phyloP scores from a whole-genome alignment of 92 coral and sea anemone species.

The Parazoanthus darwini region DNA sequence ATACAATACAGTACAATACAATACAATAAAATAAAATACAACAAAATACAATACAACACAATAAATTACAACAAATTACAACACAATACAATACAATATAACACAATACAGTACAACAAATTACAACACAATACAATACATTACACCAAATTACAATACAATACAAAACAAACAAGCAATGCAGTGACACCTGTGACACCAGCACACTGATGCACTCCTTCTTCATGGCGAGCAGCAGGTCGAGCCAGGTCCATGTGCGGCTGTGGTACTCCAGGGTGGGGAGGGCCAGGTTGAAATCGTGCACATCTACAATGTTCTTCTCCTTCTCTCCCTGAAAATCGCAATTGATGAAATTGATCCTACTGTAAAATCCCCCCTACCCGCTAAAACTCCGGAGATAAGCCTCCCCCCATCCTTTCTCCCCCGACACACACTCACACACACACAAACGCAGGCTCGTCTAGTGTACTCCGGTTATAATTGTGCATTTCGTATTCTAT shows the following conservation, averaged over 20 bases:
- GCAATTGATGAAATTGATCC: too few relatives aligned
- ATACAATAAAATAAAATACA: neutral
- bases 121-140: neutral
- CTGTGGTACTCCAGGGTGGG: slow-evolving; percentile 97
- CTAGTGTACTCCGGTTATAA: too few relatives aligned
- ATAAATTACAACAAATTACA: neutral
- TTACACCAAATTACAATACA: neutral
- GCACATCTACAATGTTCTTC: slow-evolving; percentile 93
- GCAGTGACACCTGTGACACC: slow-evolving; percentile 78
- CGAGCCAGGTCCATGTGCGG: slow-evolving; percentile 99
- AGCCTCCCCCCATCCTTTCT: too few relatives aligned
- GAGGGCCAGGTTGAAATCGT: slow-evolving; percentile 80
- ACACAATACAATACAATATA: neutral
- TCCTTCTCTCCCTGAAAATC: slow-evolving; percentile 89
- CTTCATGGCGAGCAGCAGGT: slow-evolving; percentile 94
- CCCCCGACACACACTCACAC: too few relatives aligned
- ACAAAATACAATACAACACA: neutral
- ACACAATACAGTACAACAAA: neutral
- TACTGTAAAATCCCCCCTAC: too few relatives aligned
- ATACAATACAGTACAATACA: too few relatives aligned
- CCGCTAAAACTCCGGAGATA: too few relatives aligned
- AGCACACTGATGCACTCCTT: slow-evolving; percentile 89
- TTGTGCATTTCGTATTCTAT: too few relatives aligned
- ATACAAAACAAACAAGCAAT: neutral
- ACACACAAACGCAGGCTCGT: too few relatives aligned